phyloP scores from a whole-genome alignment of 2,113 vertebrate species.

The Lampris megalopsis region DNA sequence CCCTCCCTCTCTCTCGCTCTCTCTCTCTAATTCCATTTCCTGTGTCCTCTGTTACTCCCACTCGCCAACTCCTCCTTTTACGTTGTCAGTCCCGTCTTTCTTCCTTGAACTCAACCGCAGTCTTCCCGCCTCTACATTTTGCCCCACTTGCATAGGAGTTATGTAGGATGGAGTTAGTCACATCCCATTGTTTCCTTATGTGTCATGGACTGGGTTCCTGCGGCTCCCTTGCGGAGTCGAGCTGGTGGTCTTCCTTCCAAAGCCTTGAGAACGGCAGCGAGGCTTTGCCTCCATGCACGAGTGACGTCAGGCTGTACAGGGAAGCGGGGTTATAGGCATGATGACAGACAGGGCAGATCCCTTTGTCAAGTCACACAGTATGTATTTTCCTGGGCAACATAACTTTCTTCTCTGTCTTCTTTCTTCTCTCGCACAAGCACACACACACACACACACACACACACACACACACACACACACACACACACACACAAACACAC shows the following conservation, averaged over 20 bases:
- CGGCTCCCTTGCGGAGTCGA: neutral
- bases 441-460: neutral
- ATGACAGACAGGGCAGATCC: constrained; percentile 18
- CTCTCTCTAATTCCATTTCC: constrained; percentile 53
- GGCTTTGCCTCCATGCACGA: constrained; percentile 48
- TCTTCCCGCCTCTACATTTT: constrained; percentile 20
- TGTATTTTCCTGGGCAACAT: constrained; percentile 21
- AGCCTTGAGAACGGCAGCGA: constrained; percentile 11
- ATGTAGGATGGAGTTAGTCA: constrained; percentile 35
- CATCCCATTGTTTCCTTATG: constrained; percentile 1
- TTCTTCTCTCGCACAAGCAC: neutral
- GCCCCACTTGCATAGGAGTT: constrained; percentile 22
- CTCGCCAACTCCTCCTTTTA: constrained; percentile 18
- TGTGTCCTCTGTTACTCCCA: constrained; percentile 44
- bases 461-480: neutral
- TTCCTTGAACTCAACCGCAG: constrained; percentile 17
- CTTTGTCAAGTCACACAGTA: constrained; percentile 1
- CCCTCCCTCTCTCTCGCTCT: constrained; percentile 6
- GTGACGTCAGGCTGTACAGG: constrained; percentile 22
- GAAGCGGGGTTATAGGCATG: constrained; percentile 29
- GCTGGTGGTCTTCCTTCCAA: constrained; percentile 12
- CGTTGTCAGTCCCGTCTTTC: constrained; percentile 25
- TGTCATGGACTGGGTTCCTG: neutral
- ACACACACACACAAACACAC: neutral
- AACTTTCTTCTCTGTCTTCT: neutral